Evolutionary conservation across 2,113 vertebrate genomes (phyloP).

Genomic region (Catharus minimus): DNA sequence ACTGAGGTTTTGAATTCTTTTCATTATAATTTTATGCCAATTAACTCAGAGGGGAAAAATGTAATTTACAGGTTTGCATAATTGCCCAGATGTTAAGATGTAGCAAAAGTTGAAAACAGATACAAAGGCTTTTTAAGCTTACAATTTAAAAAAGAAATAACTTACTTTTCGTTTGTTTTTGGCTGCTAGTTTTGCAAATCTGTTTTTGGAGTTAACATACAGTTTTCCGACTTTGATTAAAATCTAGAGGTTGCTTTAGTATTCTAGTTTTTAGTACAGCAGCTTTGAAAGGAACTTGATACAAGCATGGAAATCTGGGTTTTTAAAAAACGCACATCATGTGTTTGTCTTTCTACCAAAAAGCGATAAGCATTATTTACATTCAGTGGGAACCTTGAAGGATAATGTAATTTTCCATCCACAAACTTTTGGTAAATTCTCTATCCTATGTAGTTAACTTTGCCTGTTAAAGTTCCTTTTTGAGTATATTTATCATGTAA

Average conservation of each 20-base stretch:
- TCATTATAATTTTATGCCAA: constrained; percentile 73
- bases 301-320: neutral
- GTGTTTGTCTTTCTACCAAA: neutral
- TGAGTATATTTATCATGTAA: neutral
- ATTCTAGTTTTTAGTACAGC: constrained; percentile 2
- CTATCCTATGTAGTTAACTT: neutral
- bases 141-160: constrained; percentile 1
- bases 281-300: neutral
- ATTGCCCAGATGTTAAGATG: constrained; percentile 69
- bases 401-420: neutral
- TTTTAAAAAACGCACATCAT: neutral
- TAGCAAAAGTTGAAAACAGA: constrained; percentile 40
- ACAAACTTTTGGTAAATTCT: neutral
- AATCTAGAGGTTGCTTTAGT: neutral
- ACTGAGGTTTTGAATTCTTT: constrained; percentile 57
- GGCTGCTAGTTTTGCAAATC: constrained; percentile 40
- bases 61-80: constrained; percentile 70
- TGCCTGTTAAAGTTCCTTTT: neutral
- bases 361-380: rapidly evolving
- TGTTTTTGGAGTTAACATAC: constrained; percentile 13
- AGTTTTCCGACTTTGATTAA: constrained; percentile 43
- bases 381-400: neutral
- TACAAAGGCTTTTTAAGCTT: constrained; percentile 33
- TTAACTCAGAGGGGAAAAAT: constrained; percentile 66
- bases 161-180: constrained; percentile 20